Evolutionary conservation across 2,888 invertebrate genomes (phyloP).

Genomic region (Xylophagus ater): DNA sequence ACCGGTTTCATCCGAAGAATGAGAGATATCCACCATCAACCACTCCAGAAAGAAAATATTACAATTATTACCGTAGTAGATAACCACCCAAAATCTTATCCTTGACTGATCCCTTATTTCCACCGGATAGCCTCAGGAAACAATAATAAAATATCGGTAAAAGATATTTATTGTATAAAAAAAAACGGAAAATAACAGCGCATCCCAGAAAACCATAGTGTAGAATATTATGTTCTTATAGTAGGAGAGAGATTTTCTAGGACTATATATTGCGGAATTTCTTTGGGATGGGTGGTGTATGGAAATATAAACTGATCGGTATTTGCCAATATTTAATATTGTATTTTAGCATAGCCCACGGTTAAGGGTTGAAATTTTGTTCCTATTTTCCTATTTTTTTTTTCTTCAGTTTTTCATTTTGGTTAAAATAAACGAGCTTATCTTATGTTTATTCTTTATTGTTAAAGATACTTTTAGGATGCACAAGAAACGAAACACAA

Average conservation of each 20-base stretch:
- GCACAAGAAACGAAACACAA: too few species aligned
- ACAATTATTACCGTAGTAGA: conserved; percentile 5
- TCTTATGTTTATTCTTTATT: too few species aligned
- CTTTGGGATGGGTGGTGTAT: too few species aligned
- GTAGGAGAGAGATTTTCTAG: too few species aligned
- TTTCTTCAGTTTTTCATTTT: too few species aligned
- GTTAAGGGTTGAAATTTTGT: neutral
- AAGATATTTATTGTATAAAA: conserved; percentile 14
- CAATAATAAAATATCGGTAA: conserved; percentile 19
- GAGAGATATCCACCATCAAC: neutral
- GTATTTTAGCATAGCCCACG: conserved; percentile 1
- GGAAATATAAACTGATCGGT: conserved; percentile 9
- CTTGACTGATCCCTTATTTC: conserved; percentile 10
- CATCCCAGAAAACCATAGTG: conserved; percentile 2
- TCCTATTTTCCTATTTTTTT: neutral
- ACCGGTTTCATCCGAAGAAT: neutral
- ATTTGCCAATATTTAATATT: conserved; percentile 17
- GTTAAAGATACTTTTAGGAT: too few species aligned
- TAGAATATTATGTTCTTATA: too few species aligned
- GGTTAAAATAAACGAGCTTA: too few species aligned
- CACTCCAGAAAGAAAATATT: too few species aligned
- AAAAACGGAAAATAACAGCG: conserved; percentile 9
- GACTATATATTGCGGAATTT: too few species aligned
- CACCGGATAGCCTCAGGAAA: conserved; percentile 17
- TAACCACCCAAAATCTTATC: neutral